A percentile compares a stretch with the other conserved stretches of the same genome.
These are phyloP conservation scores for Ahaetulla prasina DNA, from an alignment of 2,113 vertebrate genomes.

Conservation along the genomic window DNA sequence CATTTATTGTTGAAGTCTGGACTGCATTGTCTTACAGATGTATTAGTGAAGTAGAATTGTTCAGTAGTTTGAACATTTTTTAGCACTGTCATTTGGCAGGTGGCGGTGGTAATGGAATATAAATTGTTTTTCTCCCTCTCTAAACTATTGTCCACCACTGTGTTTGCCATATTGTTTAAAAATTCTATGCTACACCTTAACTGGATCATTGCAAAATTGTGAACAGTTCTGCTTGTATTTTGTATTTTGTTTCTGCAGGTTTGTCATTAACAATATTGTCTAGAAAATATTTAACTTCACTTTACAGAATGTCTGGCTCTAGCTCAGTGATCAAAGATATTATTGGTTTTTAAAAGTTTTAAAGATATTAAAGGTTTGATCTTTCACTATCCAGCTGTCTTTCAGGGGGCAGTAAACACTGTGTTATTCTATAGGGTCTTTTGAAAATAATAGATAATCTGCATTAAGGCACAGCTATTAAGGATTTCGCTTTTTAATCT, in stretches of 20 bases:
- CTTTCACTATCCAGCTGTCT: background rate
- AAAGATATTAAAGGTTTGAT: background rate
- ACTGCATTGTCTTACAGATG: background rate
- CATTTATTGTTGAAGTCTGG: background rate
- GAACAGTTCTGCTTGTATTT: background rate
- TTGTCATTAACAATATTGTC: background rate
- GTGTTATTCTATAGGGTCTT: background rate
- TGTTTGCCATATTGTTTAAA: background rate
- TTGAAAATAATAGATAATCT: background rate
- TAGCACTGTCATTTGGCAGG: background rate
- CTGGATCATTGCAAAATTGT: background rate
- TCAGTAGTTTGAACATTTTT: background rate
- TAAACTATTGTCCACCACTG: background rate
- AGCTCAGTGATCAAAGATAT: background rate
- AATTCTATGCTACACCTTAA: background rate
- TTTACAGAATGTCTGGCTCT: background rate
- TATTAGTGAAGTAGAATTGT: background rate
- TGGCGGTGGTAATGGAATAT: background rate
- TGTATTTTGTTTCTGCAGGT: background rate
- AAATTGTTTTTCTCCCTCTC: background rate
- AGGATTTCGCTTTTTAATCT: background rate
- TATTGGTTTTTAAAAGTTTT: background rate
- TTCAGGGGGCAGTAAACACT: background rate
- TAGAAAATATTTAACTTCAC: background rate
- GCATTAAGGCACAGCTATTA: background rate